Conservation (phyloP, 2,888 invertebrate species). For the Prenolepis imparis region DNA sequence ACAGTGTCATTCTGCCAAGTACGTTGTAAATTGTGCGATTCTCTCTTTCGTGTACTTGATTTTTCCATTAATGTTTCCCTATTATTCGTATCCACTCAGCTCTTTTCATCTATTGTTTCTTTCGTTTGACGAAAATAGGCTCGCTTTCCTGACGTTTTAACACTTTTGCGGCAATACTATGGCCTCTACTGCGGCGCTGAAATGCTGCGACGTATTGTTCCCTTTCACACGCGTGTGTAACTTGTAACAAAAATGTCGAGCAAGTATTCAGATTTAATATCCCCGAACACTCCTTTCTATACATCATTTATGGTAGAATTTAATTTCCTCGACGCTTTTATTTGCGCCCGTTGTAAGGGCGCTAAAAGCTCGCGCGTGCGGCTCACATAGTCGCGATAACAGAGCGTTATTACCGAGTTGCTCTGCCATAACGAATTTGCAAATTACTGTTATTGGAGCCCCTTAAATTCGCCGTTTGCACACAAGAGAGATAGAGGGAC, state of each 20-base stretch:
- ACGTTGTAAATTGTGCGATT: constrained; percentile 31
- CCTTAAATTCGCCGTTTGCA: constrained; percentile 49
- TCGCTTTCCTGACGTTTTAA: constrained; percentile 32
- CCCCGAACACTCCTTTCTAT: constrained; percentile 3
- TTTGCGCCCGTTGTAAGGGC: constrained; percentile 21
- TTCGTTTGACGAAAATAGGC: constrained; percentile 2
- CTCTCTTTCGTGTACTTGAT: constrained; percentile 29
- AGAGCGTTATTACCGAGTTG: constrained; percentile 36
- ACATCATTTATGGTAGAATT: constrained; percentile 22
- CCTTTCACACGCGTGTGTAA: constrained; percentile 18
- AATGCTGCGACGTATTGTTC: neutral
- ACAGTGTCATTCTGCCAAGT: constrained; percentile 28
- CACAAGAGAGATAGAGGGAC: neutral
- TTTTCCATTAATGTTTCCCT: constrained; percentile 47
- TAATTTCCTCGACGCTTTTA: constrained; percentile 43
- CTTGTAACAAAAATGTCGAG: constrained; percentile 13
- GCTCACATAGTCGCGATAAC: constrained; percentile 28
- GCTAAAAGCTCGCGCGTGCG: constrained; percentile 22
- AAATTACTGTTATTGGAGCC: constrained; percentile 52
- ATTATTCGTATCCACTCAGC: constrained; percentile 30
- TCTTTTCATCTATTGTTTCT: constrained; percentile 41
- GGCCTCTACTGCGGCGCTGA: neutral
- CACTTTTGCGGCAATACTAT: constrained; percentile 1
- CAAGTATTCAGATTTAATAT: constrained; percentile 46
- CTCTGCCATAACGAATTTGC: constrained; percentile 50